Evolutionary conservation across 1,140 invertebrate species (phyloP).

Genomic region (Chelonus insularis): DNA sequence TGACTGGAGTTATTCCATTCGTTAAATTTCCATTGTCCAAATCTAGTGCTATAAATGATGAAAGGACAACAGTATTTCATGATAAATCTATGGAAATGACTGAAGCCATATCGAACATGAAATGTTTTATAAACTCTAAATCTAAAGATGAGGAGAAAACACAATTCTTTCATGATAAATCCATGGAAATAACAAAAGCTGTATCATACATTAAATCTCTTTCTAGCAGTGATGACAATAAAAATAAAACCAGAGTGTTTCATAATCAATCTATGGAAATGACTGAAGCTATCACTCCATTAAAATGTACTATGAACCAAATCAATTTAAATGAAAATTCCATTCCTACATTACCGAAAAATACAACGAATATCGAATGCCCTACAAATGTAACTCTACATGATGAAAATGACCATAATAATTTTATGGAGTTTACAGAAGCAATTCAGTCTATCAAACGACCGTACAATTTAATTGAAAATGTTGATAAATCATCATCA

Average conservation of each 20-base stretch:
- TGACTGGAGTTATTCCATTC: conserved; percentile 26
- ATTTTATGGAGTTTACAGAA: conserved; percentile 10
- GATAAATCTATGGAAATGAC: conserved; percentile 19
- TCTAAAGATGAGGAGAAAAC: conserved; percentile 7
- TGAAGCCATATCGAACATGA: background rate
- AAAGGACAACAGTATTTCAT: conserved; percentile 8
- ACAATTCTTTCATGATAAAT: conserved; percentile 10
- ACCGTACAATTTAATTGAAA: background rate
- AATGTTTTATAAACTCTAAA: background rate
- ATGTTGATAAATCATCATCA: background rate
- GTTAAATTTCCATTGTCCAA: too few relatives aligned
- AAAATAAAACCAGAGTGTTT: conserved; percentile 12
- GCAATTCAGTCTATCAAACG: conserved; percentile 13
- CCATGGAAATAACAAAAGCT: conserved; percentile 26
- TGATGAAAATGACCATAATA: conserved; percentile 10
- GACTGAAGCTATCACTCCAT: conserved; percentile 26
- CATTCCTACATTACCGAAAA: too few relatives aligned
- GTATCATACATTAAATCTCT: too few relatives aligned
- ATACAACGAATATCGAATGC: too few relatives aligned
- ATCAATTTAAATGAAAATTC: too few relatives aligned
- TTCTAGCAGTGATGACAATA: background rate
- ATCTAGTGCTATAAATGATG: too few relatives aligned
- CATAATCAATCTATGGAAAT: conserved; percentile 26
- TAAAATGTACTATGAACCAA: too few relatives aligned
- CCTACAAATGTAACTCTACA: too few relatives aligned